Evolutionary conservation across 2,113 vertebrate species (phyloP).

Genomic region (Dipodomys stephensi): DNA sequence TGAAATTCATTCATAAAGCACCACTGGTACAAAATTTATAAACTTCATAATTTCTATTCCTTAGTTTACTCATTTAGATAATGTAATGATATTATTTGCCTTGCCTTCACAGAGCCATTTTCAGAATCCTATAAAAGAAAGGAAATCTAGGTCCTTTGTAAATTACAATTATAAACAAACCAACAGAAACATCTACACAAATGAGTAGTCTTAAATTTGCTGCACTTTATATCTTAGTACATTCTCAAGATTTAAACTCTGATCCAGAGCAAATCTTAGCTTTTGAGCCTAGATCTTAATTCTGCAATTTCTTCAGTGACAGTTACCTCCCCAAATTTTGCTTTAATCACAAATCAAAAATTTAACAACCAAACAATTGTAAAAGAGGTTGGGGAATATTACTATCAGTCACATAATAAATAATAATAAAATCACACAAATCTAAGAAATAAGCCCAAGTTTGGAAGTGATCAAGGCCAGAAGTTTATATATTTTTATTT

Average conservation of each 20-base stretch:
- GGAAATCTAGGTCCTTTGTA: background rate
- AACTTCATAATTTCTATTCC: background rate
- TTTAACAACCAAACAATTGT: background rate
- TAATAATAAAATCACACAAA: background rate
- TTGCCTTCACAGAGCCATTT: background rate
- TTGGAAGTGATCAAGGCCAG: background rate
- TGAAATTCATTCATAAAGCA: background rate
- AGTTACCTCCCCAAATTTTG: background rate
- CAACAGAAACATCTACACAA: background rate
- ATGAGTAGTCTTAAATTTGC: background rate
- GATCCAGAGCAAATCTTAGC: background rate
- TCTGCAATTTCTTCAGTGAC: background rate
- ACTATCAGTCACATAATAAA: background rate
- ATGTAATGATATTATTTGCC: background rate
- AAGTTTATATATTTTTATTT: background rate
- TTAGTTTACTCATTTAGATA: conserved; percentile 18
- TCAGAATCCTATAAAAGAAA: background rate
- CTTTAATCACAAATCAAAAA: conserved; percentile 23
- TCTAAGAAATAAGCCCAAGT: background rate
- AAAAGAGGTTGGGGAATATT: conserved; percentile 6
- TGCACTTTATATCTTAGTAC: background rate
- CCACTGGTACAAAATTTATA: background rate
- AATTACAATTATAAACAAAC: background rate
- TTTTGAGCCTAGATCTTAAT: background rate
- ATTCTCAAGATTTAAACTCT: background rate